Base-by-base conservation (phyloP, 2,888 invertebrate genomes). In the Trypoxylon attenuatum region DNA sequence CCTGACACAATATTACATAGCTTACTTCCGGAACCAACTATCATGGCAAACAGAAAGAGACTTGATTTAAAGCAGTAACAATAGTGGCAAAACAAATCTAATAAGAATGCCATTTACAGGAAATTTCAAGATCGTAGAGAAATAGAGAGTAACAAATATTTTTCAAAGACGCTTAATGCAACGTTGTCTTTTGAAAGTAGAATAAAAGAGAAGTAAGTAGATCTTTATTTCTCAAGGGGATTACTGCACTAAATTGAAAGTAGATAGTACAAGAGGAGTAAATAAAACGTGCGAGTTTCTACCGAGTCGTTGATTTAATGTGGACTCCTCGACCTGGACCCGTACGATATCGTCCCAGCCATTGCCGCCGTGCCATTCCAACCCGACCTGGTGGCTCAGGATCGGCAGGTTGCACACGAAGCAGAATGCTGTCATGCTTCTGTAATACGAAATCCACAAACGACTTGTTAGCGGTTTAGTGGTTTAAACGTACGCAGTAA, bases 391-490 rank as follows among this genome's bases (percentile, higher is more conserved):
- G 89, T 97, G 96, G 75, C 95, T 96, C 88, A 96, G 91, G 87
- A 97, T 96, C 82, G 97, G 96, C 85, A 96, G 91, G 89, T 97
- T 96, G 94, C 97, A 97, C 82, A 97, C 96, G 90, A 97, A 97
- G 90, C 97, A 97, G 90, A 96, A 93, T 87, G 96, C 94, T 85
- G 95, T 94, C 95, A 96, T 95, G 87, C 94, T 95, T 93, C 96
- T 96, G 92, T 5, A 10, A 33, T 13, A 6, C n/a, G 33, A 33
- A 33, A 33, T 4, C 33, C 33, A 33, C 5, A 33, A 33, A 10
- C 13, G n/a, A 5, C 8, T 13, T 10, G 13, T 33, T 33, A 33
- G 33, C 4, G n/a, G n/a, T n/a, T n/a, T n/a, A n/a, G n/a, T n/a
- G n/a, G n/a, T n/a, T n/a, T n/a, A n/a, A n/a, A n/a, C n/a, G n/a